Conservation (phyloP, 2,888 invertebrate species). For the Aphodius granarius region DNA sequence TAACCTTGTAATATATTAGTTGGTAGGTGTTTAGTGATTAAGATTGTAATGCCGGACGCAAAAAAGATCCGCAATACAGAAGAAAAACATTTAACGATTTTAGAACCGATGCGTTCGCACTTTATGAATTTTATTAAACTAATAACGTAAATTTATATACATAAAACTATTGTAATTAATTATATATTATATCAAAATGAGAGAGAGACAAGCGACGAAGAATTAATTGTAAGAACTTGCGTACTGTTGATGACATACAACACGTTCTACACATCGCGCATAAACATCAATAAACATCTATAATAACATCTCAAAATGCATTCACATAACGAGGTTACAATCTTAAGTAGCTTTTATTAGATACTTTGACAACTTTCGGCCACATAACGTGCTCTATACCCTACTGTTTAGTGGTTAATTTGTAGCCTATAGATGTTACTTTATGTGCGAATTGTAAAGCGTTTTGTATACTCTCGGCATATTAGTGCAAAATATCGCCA, state of each 20-base stretch:
- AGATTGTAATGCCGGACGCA: neutral
- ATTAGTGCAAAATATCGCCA: constrained; percentile 43
- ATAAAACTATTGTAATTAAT: constrained; percentile 17
- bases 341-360: no score
- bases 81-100: constrained; percentile 48
- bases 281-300: neutral
- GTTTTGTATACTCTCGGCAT: neutral
- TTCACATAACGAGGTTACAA: no score
- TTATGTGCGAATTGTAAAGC: neutral
- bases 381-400: no score
- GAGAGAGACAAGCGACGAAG: constrained; percentile 43
- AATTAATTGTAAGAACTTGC: neutral
- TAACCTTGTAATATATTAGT: constrained; percentile 7
- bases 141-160: constrained; percentile 27
- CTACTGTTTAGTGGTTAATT: no score
- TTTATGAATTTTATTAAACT: constrained; percentile 54
- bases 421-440: neutral
- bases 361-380: no score
- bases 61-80: constrained; percentile 20
- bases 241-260: neutral
- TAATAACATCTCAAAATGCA: neutral
- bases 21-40: neutral
- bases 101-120: constrained; percentile 51
- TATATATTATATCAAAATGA: constrained; percentile 46
- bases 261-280: neutral